Conservation (phyloP, 2,888 invertebrate species). For the Lordiphosa andalusiaca region DNA sequence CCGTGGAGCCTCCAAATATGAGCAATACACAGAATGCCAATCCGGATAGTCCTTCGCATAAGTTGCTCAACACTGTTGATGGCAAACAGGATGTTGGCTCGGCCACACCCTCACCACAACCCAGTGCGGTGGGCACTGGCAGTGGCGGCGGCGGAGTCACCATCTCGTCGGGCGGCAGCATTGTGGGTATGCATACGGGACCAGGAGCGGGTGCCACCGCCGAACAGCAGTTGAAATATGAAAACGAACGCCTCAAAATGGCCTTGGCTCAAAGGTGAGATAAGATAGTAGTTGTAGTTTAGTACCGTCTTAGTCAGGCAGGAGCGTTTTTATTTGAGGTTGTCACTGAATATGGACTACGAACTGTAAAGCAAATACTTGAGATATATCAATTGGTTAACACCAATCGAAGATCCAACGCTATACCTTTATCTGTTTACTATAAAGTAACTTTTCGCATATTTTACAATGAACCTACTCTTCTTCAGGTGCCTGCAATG, state of each 20-base stretch:
- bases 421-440: too few species aligned
- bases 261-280: conserved; percentile 95
- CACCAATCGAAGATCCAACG: too few species aligned
- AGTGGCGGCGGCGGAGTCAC: conserved; percentile 45
- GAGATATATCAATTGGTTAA: too few species aligned
- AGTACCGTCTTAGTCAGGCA: too few species aligned
- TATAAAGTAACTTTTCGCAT: too few species aligned
- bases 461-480: too few species aligned
- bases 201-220: conserved; percentile 74
- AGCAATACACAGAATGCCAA: conserved; percentile 82
- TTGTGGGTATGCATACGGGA: conserved; percentile 72
- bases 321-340: too few species aligned
- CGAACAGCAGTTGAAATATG: conserved; percentile 95
- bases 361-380: too few species aligned
- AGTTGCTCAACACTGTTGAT: conserved; percentile 67
- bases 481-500: too few species aligned
- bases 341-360: too few species aligned
- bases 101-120: conserved; percentile 77
- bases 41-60: conserved; percentile 81
- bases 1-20: conserved; percentile 82
- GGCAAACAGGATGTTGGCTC: conserved; percentile 63
- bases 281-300: too few species aligned
- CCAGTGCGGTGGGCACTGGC: conserved; percentile 44
- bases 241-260: conserved; percentile 96
- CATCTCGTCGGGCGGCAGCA: conserved; percentile 70